Evolutionary conservation across 2,797 vertebrate genomes (phyloP).

Genomic region (Naso thynnoides): DNA sequence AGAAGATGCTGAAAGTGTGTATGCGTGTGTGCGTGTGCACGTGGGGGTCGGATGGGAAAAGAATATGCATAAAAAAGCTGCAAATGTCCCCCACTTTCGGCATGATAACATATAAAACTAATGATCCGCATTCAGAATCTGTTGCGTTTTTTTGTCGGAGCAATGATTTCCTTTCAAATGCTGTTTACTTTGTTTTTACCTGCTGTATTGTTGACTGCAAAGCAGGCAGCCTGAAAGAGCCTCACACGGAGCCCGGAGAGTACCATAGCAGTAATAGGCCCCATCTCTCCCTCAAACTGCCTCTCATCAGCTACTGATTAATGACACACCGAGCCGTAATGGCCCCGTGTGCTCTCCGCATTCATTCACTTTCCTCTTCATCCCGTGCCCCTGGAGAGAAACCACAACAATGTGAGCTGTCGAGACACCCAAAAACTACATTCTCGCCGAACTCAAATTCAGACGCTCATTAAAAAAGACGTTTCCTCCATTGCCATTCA

Average conservation of each 20-base stretch:
- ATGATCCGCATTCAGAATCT: slow-evolving; percentile 40
- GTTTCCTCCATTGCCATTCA: slow-evolving; percentile 65
- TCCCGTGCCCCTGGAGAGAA: slow-evolving; percentile 66
- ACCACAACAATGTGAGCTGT: slow-evolving; percentile 65
- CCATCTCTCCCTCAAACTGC: slow-evolving; percentile 71
- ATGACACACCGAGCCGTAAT: slow-evolving; percentile 75
- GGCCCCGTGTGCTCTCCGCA: slow-evolving; percentile 61
- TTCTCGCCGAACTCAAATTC: slow-evolving; percentile 59
- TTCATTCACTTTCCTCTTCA: slow-evolving; percentile 73
- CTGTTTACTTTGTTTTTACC: slow-evolving; percentile 67
- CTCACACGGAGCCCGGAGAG: slow-evolving; percentile 64
- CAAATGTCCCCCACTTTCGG: slow-evolving; percentile 26
- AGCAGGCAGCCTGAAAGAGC: slow-evolving; percentile 51
- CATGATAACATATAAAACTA: slow-evolving; percentile 32
- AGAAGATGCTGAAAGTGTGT: slow-evolving; percentile 34
- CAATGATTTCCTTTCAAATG: slow-evolving; percentile 58
- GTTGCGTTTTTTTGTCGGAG: neutral
- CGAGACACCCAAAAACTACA: slow-evolving; percentile 52
- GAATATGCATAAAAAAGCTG: slow-evolving; percentile 29
- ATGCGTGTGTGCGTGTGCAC: slow-evolving; percentile 1
- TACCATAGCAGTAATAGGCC: slow-evolving; percentile 66
- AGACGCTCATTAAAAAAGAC: slow-evolving; percentile 76
- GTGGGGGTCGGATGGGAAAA: neutral
- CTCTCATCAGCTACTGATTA: slow-evolving; percentile 81
- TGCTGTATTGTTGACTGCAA: slow-evolving; percentile 66